These are phyloP conservation scores for Willisornis vidua DNA, from an alignment of 2,113 vertebrate genomes.

Conservation along the genomic window DNA sequence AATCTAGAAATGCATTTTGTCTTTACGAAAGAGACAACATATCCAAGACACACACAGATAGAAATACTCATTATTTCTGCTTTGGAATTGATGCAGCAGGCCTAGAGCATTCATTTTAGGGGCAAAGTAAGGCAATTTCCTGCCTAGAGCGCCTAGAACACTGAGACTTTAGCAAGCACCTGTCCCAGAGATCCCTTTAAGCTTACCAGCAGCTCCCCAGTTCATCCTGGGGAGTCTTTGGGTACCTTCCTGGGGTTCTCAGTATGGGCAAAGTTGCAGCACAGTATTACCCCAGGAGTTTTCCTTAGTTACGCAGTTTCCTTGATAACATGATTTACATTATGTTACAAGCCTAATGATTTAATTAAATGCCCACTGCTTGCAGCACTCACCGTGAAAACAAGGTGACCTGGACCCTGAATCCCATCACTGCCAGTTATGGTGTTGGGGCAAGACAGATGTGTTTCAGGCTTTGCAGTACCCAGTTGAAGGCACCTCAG, in stretches of 20 bases:
- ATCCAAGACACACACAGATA: background rate
- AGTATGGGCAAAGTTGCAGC: background rate
- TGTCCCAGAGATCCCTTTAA: background rate
- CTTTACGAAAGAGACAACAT: background rate
- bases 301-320: background rate
- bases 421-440: background rate
- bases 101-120: background rate
- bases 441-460: background rate
- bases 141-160: background rate
- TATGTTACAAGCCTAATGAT: background rate
- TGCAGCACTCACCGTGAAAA: background rate
- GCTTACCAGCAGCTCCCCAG: background rate
- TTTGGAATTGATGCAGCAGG: background rate
- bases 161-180: background rate
- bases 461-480: background rate
- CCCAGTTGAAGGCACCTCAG: background rate
- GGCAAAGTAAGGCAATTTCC: background rate
- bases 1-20: background rate
- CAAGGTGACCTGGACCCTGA: fast-evolving
- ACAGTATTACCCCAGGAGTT: background rate
- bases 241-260: background rate
- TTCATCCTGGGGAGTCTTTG: background rate
- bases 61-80: background rate
- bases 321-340: background rate
- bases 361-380: background rate